These are phyloP conservation scores for Limnephilus marmoratus DNA, from an alignment of 2,888 invertebrate genomes.

Conservation along the genomic window DNA sequence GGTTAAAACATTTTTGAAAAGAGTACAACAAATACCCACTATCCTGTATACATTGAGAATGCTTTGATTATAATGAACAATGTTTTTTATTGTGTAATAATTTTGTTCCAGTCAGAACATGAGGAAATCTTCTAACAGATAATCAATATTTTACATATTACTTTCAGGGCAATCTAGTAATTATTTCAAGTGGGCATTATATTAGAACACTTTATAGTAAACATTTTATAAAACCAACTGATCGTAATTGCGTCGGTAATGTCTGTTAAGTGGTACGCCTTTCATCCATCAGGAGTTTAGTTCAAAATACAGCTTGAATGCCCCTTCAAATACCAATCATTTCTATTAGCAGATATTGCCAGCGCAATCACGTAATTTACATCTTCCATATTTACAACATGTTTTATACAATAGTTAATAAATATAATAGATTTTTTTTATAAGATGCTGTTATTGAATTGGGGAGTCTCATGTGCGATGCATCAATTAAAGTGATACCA, in stretches of 20 bases:
- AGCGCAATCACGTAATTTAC: not conserved
- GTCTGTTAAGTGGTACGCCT: not conserved
- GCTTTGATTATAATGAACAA: not conserved
- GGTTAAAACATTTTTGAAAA: not conserved
- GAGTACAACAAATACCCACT: not conserved
- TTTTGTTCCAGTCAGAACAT: not conserved
- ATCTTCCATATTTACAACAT: conserved; percentile 5
- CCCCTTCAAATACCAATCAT: not conserved
- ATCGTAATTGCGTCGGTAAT: not conserved
- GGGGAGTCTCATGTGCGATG: conserved; percentile 3
- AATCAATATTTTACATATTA: conserved; percentile 24
- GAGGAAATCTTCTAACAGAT: not conserved
- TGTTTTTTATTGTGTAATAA: not conserved
- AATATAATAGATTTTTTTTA: conserved; percentile 29
- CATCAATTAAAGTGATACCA: not conserved
- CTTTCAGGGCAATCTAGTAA: not conserved
- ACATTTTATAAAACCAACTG: not conserved
- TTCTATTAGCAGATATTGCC: not conserved
- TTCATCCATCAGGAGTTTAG: not conserved
- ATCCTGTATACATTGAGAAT: not conserved
- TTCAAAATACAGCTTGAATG: not conserved
- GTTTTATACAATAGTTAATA: conserved; percentile 34
- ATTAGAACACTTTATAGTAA: conserved; percentile 2
- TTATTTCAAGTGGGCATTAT: conserved; percentile 27
- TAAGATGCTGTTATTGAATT: conserved; percentile 10